Percentiles rank a stretch among this genome's conserved stretches.
These are phyloP conservation scores for Zaprionus camerounensis DNA, from an alignment of 1,140 invertebrate species.

Conservation along the genomic window DNA sequence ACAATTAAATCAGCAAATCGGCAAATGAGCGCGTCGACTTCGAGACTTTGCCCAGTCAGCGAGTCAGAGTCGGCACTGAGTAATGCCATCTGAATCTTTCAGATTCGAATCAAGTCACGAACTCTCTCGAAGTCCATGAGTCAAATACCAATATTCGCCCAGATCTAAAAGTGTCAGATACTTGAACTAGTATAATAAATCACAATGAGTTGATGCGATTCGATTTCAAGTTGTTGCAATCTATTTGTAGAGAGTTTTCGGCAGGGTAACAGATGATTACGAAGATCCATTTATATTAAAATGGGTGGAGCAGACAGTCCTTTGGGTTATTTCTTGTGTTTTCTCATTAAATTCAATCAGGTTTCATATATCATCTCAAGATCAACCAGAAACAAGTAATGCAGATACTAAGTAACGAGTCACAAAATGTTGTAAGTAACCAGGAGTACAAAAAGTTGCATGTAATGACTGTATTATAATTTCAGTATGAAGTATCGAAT, in stretches of 20 bases:
- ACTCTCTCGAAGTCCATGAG: constrained; percentile 22
- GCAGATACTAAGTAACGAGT: not conserved
- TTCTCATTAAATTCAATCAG: not conserved
- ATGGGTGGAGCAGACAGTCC: not conserved
- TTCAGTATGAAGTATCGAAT: not conserved
- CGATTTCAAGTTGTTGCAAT: not conserved
- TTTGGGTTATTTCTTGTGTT: not conserved
- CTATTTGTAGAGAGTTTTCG: not conserved
- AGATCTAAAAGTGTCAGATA: constrained; percentile 22
- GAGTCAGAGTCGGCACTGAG: constrained; percentile 10
- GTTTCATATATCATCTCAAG: not conserved
- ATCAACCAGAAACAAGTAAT: not conserved
- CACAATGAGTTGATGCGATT: constrained; percentile 6
- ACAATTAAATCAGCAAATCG: constrained; percentile 59
- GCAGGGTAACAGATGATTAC: not conserved
- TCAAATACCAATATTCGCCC: constrained; percentile 15
- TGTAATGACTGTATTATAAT: not conserved
- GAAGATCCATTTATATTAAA: too few species aligned
- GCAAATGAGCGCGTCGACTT: constrained; percentile 16
- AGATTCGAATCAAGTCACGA: constrained; percentile 40
- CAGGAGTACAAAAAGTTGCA: not conserved
- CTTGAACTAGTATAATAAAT: not conserved
- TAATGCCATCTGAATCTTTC: constrained; percentile 31
- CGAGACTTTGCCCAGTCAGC: not conserved
- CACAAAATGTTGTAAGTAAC: not conserved